phyloP scores from a whole-genome alignment of 2,797 vertebrate genomes.

The Enteromius anoplus region DNA sequence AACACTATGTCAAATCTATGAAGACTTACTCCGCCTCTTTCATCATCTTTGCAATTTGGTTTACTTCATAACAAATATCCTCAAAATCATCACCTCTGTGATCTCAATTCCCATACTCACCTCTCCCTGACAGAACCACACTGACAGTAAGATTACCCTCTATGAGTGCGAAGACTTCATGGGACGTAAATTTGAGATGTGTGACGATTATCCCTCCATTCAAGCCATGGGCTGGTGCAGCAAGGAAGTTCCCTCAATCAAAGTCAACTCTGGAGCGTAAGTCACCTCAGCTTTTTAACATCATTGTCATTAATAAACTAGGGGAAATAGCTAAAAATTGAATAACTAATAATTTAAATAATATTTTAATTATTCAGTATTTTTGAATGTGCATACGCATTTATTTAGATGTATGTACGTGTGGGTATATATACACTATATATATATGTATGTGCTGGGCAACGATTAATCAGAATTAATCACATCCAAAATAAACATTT shows the following conservation, averaged over 20 bases:
- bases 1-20: neutral
- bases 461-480: too few relatives aligned
- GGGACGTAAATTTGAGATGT: slow-evolving; percentile 93
- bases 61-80: neutral
- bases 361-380: neutral
- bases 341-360: neutral
- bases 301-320: neutral
- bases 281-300: slow-evolving; percentile 58
- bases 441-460: too few relatives aligned
- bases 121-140: slow-evolving; percentile 73
- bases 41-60: neutral
- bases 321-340: too few relatives aligned
- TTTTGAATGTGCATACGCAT: neutral
- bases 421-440: neutral
- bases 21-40: neutral
- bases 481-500: too few relatives aligned
- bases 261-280: slow-evolving; percentile 94
- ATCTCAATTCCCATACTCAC: slow-evolving; percentile 14
- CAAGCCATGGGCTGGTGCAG: slow-evolving; percentile 97
- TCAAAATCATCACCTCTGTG: neutral
- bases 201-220: slow-evolving; percentile 93
- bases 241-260: slow-evolving; percentile 94
- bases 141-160: slow-evolving; percentile 91
- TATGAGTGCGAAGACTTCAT: slow-evolving; percentile 95
- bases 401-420: neutral